phyloP scores from a whole-genome alignment of 1,140 invertebrate species.

The Chironomus striatipennis region DNA sequence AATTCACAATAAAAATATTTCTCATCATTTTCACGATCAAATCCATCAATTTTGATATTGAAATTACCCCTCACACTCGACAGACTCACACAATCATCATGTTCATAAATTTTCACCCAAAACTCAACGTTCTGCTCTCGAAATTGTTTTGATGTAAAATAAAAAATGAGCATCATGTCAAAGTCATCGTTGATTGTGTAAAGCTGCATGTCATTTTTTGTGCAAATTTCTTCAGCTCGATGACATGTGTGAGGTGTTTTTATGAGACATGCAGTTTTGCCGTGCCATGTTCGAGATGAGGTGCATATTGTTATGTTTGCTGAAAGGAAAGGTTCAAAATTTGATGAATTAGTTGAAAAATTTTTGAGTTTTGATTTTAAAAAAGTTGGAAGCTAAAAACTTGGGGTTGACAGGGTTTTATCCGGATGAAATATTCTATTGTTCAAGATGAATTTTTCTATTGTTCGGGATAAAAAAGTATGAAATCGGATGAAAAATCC shows the following conservation, averaged over 20 bases:
- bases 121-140: neutral
- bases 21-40: neutral
- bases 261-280: neutral
- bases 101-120: neutral
- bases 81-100: neutral
- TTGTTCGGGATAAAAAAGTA: too few relatives aligned
- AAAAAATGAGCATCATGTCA: constrained; percentile 7
- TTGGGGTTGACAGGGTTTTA: too few relatives aligned
- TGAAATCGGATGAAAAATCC: too few relatives aligned
- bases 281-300: neutral
- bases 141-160: neutral
- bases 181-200: neutral
- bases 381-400: too few relatives aligned
- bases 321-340: too few relatives aligned
- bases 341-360: too few relatives aligned
- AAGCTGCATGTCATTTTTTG: neutral
- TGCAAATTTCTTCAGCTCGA: neutral
- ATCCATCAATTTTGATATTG: neutral
- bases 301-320: neutral
- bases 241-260: neutral
- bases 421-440: too few relatives aligned
- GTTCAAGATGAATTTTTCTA: too few relatives aligned
- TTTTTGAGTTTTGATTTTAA: too few relatives aligned
- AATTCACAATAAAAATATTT: constrained; percentile 10
- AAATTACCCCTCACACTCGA: neutral